Evolutionary conservation across 2,888 invertebrate species (phyloP).

Genomic region (Heliconius hortense): DNA sequence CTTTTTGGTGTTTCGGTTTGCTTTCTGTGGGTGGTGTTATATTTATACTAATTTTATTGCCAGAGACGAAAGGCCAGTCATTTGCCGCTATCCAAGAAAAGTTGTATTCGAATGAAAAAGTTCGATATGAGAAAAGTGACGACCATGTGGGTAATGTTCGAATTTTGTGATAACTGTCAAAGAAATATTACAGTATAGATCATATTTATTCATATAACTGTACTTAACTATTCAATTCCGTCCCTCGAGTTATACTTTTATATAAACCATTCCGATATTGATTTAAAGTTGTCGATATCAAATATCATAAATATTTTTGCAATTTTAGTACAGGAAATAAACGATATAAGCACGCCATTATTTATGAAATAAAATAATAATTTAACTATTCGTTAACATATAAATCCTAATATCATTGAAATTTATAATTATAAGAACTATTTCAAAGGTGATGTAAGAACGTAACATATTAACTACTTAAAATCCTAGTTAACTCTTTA

Average conservation of each 20-base stretch:
- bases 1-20: constrained; percentile 80
- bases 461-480: constrained; percentile 8
- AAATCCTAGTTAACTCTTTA: not conserved
- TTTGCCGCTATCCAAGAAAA: constrained; percentile 82
- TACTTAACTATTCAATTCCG: constrained; percentile 43
- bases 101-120: constrained; percentile 65
- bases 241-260: constrained; percentile 17
- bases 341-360: not conserved
- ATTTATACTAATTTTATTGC: constrained; percentile 77
- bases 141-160: constrained; percentile 64
- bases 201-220: constrained; percentile 22
- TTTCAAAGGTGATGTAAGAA: not conserved
- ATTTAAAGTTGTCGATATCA: not conserved
- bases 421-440: not conserved
- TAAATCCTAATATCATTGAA: too few species aligned
- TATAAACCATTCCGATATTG: constrained; percentile 10
- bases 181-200: not conserved
- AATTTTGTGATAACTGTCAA: constrained; percentile 46
- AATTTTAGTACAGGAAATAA: not conserved
- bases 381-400: not conserved
- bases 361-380: not conserved
- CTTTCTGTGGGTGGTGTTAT: constrained; percentile 77
- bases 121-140: constrained; percentile 63
- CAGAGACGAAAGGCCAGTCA: constrained; percentile 84
- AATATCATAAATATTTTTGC: not conserved